Conservation (phyloP, 2,888 invertebrate genomes). For the Caenorhabditis uteleia region DNA sequence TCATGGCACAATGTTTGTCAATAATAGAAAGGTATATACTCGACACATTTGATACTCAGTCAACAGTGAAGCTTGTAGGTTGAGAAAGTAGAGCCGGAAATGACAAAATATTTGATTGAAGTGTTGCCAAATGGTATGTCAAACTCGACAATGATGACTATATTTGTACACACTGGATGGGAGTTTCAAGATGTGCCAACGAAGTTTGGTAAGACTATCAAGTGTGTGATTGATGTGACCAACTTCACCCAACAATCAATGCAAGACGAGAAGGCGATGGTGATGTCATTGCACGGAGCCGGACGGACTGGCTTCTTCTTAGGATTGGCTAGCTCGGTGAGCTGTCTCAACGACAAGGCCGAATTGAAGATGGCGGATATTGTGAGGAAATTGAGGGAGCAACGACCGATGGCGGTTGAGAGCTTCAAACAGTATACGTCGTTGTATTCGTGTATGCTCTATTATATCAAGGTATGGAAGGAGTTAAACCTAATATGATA, state of each 20-base stretch:
- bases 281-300: slow-evolving; percentile 25
- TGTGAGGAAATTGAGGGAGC: slow-evolving; percentile 19
- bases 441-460: slow-evolving; percentile 21
- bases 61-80: slow-evolving; percentile 6
- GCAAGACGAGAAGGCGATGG: slow-evolving; percentile 19
- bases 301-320: slow-evolving; percentile 30
- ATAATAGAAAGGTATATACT: slow-evolving; percentile 21
- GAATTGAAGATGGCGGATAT: slow-evolving; percentile 23
- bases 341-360: slow-evolving; percentile 16
- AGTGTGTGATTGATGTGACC: slow-evolving; percentile 26
- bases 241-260: slow-evolving; percentile 28
- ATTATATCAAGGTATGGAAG: slow-evolving; percentile 33
- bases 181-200: slow-evolving; percentile 21
- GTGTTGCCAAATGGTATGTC: slow-evolving; percentile 30
- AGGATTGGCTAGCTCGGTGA: slow-evolving; percentile 12
- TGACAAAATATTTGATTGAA: slow-evolving; percentile 18
- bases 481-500: too few species aligned
- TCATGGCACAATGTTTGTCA: slow-evolving; percentile 35
- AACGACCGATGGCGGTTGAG: slow-evolving; percentile 29
- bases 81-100: slow-evolving; percentile 28
- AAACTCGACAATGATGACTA: slow-evolving; percentile 18
- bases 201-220: slow-evolving; percentile 29
- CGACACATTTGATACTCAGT: background rate
- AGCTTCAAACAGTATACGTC: slow-evolving; percentile 36
- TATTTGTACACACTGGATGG: slow-evolving; percentile 31